phyloP scores from a whole-genome alignment of 2,113 vertebrate genomes.

The Chroicocephalus ridibundus region DNA sequence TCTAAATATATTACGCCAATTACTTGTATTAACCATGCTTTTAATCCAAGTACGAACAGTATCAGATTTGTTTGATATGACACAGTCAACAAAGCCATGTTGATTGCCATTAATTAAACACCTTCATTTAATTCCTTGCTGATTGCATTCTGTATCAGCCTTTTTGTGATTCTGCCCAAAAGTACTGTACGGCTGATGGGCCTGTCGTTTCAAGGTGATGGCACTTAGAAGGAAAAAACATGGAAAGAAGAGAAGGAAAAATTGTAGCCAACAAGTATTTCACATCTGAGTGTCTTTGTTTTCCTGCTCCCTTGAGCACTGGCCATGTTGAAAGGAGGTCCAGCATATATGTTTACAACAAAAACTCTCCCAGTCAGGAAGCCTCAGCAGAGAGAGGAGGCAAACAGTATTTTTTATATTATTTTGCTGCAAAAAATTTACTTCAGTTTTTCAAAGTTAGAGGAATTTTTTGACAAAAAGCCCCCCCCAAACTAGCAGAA shows the following conservation, averaged over 20 bases:
- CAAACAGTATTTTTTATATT: background rate
- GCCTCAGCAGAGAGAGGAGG: background rate
- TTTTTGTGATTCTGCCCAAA: background rate
- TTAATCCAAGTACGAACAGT: background rate
- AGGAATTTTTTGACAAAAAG: background rate
- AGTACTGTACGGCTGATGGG: background rate
- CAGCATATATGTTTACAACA: background rate
- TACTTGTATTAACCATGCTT: background rate
- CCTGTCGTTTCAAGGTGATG: background rate
- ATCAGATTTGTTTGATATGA: background rate
- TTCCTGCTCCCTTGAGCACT: background rate
- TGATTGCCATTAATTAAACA: constrained; percentile 24
- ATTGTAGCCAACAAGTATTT: background rate
- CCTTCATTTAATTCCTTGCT: background rate
- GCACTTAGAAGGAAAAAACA: background rate
- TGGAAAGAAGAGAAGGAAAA: background rate
- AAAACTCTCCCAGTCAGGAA: background rate
- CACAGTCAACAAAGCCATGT: background rate
- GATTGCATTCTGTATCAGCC: background rate
- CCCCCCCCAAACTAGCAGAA: background rate
- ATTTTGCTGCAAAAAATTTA: background rate
- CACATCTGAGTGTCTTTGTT: background rate
- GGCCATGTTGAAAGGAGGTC: background rate
- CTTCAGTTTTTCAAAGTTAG: background rate
- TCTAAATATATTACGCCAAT: background rate